Evolutionary conservation across 92 coral and sea anemone species (phyloP).

Genomic region (Umimayanthus chanpuru): DNA sequence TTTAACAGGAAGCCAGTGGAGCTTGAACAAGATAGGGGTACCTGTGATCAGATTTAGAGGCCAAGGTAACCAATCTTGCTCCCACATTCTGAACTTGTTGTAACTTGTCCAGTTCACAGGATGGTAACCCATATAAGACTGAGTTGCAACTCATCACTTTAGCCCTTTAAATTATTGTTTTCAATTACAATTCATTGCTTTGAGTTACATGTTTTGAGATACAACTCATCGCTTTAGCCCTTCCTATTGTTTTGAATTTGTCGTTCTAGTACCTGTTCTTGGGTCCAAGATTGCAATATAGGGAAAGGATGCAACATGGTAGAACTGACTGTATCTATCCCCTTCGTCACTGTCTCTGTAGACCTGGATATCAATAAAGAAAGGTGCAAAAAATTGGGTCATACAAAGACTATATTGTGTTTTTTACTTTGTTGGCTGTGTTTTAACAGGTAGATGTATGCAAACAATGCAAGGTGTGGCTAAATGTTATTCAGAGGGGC

Average conservation of each 20-base stretch:
- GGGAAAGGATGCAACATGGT: slow-evolving; percentile 88
- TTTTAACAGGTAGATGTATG: not conserved
- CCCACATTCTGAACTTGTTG: too few species aligned
- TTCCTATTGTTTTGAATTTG: not conserved
- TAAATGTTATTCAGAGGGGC: not conserved
- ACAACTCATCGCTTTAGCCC: too few species aligned
- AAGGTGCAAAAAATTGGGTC: not conserved
- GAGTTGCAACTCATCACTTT: too few species aligned
- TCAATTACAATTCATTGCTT: too few species aligned
- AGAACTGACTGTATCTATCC: slow-evolving; percentile 92
- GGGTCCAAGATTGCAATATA: slow-evolving; percentile 90
- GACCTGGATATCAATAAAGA: slow-evolving; percentile 57
- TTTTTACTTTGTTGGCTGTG: not conserved
- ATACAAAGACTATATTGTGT: not conserved
- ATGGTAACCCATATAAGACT: too few species aligned
- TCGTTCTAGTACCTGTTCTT: slow-evolving; percentile 74
- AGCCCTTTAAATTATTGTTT: too few species aligned
- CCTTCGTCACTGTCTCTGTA: slow-evolving; percentile 98
- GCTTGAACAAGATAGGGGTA: too few species aligned
- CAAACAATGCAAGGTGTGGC: not conserved
- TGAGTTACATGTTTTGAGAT: too few species aligned
- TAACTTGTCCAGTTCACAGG: too few species aligned
- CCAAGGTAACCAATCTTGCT: too few species aligned
- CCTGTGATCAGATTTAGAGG: too few species aligned
- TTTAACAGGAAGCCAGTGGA: too few species aligned